These are phyloP conservation scores for Acromyrmex charruanus DNA, from an alignment of 1,140 invertebrate genomes.

Conservation along the genomic window DNA sequence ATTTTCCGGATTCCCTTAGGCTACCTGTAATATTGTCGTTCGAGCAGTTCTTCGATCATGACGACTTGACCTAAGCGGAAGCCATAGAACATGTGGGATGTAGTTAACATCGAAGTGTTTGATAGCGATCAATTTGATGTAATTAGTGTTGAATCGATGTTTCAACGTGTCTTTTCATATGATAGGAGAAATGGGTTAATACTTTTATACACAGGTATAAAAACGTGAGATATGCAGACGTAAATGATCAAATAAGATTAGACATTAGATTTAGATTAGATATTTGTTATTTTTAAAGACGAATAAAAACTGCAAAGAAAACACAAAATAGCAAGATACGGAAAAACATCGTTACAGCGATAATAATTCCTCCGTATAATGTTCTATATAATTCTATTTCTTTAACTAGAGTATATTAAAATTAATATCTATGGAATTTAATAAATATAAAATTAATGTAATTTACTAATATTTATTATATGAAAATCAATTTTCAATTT, in stretches of 20 bases:
- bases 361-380: background rate
- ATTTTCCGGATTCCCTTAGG: conserved; percentile 27
- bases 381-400: background rate
- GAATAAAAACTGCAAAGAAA: background rate
- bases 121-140: background rate
- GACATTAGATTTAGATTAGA: conserved; percentile 23
- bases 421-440: background rate
- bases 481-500: background rate
- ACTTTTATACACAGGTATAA: background rate
- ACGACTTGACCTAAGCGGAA: conserved; percentile 7
- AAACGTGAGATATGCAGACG: background rate
- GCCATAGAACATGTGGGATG: background rate
- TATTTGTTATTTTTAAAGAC: conserved; percentile 5
- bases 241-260: conserved; percentile 4
- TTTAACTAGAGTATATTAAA: background rate
- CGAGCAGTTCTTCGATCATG: background rate
- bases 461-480: too few species aligned
- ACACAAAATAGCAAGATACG: background rate
- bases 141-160: conserved; percentile 14
- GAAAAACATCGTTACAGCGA: background rate
- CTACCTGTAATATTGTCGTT: background rate
- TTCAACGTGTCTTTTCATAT: conserved; percentile 6
- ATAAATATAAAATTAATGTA: too few species aligned
- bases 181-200: background rate
- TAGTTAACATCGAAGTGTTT: background rate